Evolutionary conservation across 2,113 vertebrate genomes (phyloP), one percentile per base, ranked within the genome.

Genomic region (Nothoprocta perdicaria): DNA sequence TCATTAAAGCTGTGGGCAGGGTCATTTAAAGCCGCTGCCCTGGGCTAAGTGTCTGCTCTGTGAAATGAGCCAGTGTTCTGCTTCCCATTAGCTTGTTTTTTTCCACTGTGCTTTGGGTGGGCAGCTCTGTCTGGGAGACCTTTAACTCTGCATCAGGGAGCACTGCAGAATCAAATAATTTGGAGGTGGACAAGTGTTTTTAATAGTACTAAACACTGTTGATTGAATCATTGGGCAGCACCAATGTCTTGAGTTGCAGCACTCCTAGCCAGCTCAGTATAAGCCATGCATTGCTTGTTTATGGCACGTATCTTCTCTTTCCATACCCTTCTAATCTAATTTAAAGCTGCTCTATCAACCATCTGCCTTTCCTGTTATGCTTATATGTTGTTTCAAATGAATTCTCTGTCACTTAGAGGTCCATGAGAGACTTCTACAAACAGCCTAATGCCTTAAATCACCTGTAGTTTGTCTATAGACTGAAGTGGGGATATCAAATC

Each of bases 1-100:
- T 95, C 43, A 2, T 93, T 92, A 93, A 23, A 89, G 81, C 90
- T 95, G 79, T 89, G 92, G 86, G 82, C 81, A 93, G 84, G 75
- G 89, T 96, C 88, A 92, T 95, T 95, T 90, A 75, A 80, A 66
- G 68, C 92, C 92, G 93, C 88, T 95, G 96, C 68, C 90, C 50
- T 89, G 93, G 94, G 82, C 84, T 89, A 74, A 79, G 55, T 80
- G 75, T 82, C 94, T 95, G 65, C 73, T 92, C 89, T 95, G 94
- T 87, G 90, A 95, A 96, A 94, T 96, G 92, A 95, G 82, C 92
- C 93, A 80, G 95, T 95, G 72, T 95, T 93, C 75, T 83, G 92
- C 79, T 92, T 93, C 65, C 95, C 82, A 90, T 95, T 96, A 93
- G 65, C 31, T 41, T 78, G 66, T 93, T 92, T 93, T 77, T 91